Evolutionary conservation across 2,113 vertebrate species (phyloP), one percentile per base, ranked within the genome.

Genomic region (Hippopotamus amphibius): DNA sequence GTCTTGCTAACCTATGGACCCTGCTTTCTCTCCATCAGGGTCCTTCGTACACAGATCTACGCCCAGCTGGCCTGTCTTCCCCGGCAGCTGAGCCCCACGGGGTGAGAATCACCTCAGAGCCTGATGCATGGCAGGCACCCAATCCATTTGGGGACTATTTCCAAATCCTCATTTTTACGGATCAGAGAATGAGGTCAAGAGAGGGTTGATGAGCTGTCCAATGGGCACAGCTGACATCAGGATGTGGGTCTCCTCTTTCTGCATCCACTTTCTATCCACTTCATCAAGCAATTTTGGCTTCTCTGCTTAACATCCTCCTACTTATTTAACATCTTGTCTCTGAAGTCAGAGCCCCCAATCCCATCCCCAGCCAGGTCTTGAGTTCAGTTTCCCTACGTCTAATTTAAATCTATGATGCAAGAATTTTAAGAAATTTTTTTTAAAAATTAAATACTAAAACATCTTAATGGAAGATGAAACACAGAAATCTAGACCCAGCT

Each of bases 401-500:
- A 83, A 95, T 28, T 91, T 65, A 79, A 81, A 6, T 81, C 30
- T 92, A 37, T 8, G 46, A 71, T 5, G 19, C 13, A 4, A 93
- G 80, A 88, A 4, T 72, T 46, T 83, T 93, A 61, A 92, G 61
- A 41, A 93, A 46, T 15, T 16, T 30, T n/a, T 28, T 65, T 37
- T 16, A 63, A 77, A 50, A 61, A 6, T 55, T 91, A 93, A 50
- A 68, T 43, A 71, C 37, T 68, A 50, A 95, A 90, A 43, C 48
- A 82, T 11, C 16, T 41, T 77, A 74, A 41, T n/a, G 26, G 92
- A 95, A 57, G 46, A 71, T 93, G 71, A 84, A 94, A 93, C 26
- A 81, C 8, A 71, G 57, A 96, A 80, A 43, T 37, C 65, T 7
- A 5, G 24, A 6, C 4, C 7, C n/a, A 1, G 55, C 11, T 1